Percentiles rank a stretch among this genome's conserved stretches.
Conservation (phyloP, 2,797 vertebrate species). For the Phyllotis vaccarum region DNA sequence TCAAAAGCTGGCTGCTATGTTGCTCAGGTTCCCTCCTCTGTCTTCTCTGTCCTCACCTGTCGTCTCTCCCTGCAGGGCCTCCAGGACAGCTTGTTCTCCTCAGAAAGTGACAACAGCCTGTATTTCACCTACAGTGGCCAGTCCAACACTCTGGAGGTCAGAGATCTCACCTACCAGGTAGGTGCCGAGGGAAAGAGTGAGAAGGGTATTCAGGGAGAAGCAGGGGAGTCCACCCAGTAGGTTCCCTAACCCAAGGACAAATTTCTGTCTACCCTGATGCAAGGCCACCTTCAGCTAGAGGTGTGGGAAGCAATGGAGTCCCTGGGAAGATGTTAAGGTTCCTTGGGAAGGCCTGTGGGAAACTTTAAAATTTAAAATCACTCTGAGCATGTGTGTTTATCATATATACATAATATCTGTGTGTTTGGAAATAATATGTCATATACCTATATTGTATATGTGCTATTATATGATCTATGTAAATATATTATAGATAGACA, state of each 20-base stretch:
- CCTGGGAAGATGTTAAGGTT: not conserved
- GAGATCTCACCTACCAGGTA: conserved; percentile 95
- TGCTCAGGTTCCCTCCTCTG: not conserved
- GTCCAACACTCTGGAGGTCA: conserved; percentile 94
- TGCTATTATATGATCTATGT: not conserved
- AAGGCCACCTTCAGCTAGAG: not conserved
- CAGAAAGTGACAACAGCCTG: conserved; percentile 94
- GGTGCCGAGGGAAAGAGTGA: not conserved
- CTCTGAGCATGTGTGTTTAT: not conserved
- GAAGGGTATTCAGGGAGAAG: not conserved
- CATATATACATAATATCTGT: not conserved
- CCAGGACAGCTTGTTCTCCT: conserved; percentile 91
- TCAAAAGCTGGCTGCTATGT: not conserved
- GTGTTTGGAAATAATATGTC: not conserved
- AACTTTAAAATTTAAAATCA: conserved; percentile 46
- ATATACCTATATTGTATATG: not conserved
- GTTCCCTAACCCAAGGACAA: not conserved
- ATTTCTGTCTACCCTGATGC: not conserved
- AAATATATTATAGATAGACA: not conserved
- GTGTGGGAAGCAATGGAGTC: rapidly evolving
- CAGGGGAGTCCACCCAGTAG: not conserved
- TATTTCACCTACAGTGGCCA: conserved; percentile 97
- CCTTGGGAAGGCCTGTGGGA: not conserved
- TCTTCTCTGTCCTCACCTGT: not conserved
- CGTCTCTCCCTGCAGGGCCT: conserved; percentile 82